Evolutionary conservation across 2,113 vertebrate species (phyloP), one percentile per base, ranked within the genome.

Genomic region (Odontesthes bonariensis): DNA sequence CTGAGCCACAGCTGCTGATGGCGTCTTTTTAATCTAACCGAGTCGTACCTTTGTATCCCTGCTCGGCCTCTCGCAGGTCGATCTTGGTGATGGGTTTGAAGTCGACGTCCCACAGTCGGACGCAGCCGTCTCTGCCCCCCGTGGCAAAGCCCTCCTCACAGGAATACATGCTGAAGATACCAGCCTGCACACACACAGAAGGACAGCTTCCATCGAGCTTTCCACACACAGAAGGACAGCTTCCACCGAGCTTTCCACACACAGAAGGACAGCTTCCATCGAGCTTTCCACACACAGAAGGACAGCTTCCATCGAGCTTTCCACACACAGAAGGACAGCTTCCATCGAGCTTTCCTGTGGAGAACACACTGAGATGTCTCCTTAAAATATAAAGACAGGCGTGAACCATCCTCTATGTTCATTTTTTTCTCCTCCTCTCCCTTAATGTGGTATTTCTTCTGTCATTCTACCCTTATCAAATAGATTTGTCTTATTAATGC

Each of bases 51-150:
- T 98, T 98, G 90, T 99, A 99, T 68, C 97, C 97, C 91, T 98
- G 97, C 57, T 98, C 96, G 44, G 95, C 96, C 91, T 98, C 97
- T 82, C 96, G 94, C 88, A 99, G 96, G 93, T 99, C 97, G 82
- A 99, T 98, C 95, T 98, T 99, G 74, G 97, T 98, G 89, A 99
- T 97, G 79, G 97, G 95, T 79, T 98, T 98, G 91, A 98, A 98
- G 80, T 98, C 96, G 2, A 91, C 94, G 69, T 99, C 97, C 97
- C 97, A 99, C 56, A 99, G 73, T 16, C 97, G 93, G 75, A 99
- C 94, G 79, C 97, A 98, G 62, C 97, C 97, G 49, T 99, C 97
- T 88, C 97, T 94, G 12, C 97, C 97, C 67, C 97, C 97, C 0
- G 97, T 98, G 78, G 96, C 96, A 82, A 98, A 99, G 40, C 97